Conservation (phyloP, 2,797 vertebrate species). For the Pteropus rufus region DNA sequence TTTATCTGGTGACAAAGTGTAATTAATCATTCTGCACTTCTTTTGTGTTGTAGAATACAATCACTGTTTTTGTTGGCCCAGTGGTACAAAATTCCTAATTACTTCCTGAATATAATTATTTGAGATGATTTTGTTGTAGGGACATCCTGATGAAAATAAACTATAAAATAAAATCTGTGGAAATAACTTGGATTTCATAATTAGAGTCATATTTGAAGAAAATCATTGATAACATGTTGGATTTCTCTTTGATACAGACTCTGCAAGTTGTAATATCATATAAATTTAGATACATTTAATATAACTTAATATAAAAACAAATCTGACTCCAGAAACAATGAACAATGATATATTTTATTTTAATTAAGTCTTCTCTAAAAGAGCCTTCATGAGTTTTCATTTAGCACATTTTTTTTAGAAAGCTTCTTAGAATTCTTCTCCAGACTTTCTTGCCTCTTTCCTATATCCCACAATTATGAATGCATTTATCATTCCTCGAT, state of each 20-base stretch:
- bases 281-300: neutral
- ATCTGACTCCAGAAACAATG: neutral
- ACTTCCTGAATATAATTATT: slow-evolving; percentile 10
- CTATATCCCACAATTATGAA: neutral
- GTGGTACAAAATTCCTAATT: neutral
- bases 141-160: neutral
- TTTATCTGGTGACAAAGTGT: neutral
- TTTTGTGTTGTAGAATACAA: neutral
- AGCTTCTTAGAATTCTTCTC: neutral
- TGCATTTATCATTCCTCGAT: neutral
- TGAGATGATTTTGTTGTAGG: neutral
- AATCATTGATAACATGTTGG: neutral
- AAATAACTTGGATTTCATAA: neutral
- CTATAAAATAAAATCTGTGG: neutral
- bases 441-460: neutral
- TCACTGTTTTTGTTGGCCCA: neutral
- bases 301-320: neutral
- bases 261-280: neutral
- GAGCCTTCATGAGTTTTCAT: fast-evolving
- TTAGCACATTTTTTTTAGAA: neutral
- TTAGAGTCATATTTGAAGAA: neutral
- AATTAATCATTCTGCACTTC: neutral
- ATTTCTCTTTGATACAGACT: neutral
- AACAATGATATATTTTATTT: neutral
- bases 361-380: neutral